Conservation (phyloP, 2,797 vertebrate genomes). For the Molothrus aeneus region DNA sequence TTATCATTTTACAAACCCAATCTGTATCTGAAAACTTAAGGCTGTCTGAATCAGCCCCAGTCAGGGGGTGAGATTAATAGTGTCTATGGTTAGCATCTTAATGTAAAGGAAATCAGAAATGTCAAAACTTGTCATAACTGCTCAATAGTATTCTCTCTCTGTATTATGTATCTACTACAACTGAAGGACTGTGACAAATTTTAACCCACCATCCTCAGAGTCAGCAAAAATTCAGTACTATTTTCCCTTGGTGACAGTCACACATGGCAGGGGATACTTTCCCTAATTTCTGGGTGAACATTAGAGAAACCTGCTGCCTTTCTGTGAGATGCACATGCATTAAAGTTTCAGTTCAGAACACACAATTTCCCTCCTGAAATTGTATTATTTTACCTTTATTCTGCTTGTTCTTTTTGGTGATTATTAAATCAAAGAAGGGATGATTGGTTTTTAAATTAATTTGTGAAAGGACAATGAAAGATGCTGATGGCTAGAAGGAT, state of each 20-base stretch:
- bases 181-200: background rate
- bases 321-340: background rate
- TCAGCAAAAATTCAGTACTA: background rate
- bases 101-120: background rate
- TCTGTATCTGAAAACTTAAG: background rate
- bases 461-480: conserved; percentile 3
- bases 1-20: background rate
- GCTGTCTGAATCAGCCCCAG: background rate
- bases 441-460: conserved; percentile 11
- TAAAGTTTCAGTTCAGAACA: background rate
- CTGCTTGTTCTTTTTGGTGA: background rate
- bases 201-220: background rate
- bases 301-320: background rate
- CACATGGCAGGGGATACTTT: background rate
- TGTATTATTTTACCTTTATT: background rate
- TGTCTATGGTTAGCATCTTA: background rate
- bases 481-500: background rate
- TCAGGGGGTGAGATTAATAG: background rate
- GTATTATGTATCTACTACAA: background rate
- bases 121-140: background rate
- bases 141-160: background rate
- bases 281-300: background rate
- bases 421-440: conserved; percentile 13
- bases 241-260: background rate
- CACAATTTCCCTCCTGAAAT: background rate